phyloP scores from a whole-genome alignment of 2,797 vertebrate species.

The Pelodytes ibericus region DNA sequence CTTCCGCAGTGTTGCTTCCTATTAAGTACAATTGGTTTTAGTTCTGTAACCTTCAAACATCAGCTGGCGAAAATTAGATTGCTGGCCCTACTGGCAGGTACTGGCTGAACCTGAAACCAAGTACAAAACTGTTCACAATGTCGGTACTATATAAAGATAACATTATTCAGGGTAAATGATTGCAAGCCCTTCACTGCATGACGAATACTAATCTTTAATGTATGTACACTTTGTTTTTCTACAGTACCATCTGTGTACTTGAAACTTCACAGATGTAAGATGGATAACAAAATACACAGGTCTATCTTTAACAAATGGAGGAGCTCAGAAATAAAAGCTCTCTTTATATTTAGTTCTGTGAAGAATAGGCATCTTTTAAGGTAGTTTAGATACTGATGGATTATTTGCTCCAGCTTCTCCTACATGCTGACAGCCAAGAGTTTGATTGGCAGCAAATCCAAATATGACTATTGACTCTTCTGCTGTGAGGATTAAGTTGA shows the following conservation, averaged over 20 bases:
- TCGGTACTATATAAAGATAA: neutral
- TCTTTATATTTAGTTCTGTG: neutral
- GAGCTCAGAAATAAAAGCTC: neutral
- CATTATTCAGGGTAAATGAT: neutral
- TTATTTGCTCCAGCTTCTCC: too few species aligned
- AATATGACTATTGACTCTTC: too few species aligned
- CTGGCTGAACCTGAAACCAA: neutral
- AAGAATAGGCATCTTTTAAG: too few species aligned
- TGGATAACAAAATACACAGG: neutral
- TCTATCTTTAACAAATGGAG: slow-evolving; percentile 4
- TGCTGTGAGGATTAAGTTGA: too few species aligned
- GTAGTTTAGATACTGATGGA: too few species aligned
- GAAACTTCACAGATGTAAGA: neutral
- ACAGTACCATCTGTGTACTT: neutral
- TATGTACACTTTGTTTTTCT: slow-evolving; percentile 7
- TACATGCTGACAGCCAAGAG: too few species aligned
- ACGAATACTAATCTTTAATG: slow-evolving; percentile 1
- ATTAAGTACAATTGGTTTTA: neutral
- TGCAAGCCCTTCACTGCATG: neutral
- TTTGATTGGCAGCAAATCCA: too few species aligned
- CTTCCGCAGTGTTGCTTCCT: too few species aligned
- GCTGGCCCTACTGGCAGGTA: neutral
- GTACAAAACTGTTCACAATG: neutral
- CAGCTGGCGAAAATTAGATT: neutral
- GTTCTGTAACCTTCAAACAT: neutral